Evolutionary conservation across 2,797 vertebrate species (phyloP).

Genomic region (Ceryle rudis): DNA sequence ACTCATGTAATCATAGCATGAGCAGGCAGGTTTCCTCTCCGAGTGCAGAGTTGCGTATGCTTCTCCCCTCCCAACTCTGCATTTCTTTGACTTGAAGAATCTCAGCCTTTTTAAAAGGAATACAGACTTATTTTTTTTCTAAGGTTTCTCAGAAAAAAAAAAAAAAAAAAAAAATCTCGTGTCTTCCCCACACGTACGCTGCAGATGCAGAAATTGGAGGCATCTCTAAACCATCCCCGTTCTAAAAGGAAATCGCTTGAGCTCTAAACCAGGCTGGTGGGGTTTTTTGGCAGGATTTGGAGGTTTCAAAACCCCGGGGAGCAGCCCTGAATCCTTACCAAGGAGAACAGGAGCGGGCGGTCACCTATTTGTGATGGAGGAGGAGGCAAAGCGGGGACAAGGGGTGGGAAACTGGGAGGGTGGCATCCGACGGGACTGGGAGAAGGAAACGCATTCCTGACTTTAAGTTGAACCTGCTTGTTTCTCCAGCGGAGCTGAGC

Average conservation of each 20-base stretch:
- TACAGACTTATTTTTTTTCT: background rate
- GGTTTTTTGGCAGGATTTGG: background rate
- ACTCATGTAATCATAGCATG: fast-evolving
- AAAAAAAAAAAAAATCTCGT: background rate
- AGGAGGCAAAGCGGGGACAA: background rate
- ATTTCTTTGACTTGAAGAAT: background rate
- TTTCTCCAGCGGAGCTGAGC: background rate
- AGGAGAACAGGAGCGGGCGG: background rate
- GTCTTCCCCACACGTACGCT: fast-evolving
- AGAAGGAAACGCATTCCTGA: fast-evolving
- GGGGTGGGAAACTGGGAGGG: background rate
- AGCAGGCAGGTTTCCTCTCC: background rate
- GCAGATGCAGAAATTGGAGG: background rate
- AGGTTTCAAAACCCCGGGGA: background rate
- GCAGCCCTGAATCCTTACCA: background rate
- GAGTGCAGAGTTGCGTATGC: fast-evolving
- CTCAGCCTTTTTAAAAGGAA: background rate
- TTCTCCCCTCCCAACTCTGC: background rate
- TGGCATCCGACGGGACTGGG: background rate
- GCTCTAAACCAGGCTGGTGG: background rate
- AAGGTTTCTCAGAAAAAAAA: background rate
- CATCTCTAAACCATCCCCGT: background rate
- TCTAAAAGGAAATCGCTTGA: background rate
- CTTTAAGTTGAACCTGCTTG: fast-evolving
- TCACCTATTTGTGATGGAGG: background rate